Percentiles rank a stretch among this genome's conserved stretches.
These are phyloP conservation scores for Semicossyphus pulcher DNA, from an alignment of 2,113 vertebrate genomes.

Conservation along the genomic window DNA sequence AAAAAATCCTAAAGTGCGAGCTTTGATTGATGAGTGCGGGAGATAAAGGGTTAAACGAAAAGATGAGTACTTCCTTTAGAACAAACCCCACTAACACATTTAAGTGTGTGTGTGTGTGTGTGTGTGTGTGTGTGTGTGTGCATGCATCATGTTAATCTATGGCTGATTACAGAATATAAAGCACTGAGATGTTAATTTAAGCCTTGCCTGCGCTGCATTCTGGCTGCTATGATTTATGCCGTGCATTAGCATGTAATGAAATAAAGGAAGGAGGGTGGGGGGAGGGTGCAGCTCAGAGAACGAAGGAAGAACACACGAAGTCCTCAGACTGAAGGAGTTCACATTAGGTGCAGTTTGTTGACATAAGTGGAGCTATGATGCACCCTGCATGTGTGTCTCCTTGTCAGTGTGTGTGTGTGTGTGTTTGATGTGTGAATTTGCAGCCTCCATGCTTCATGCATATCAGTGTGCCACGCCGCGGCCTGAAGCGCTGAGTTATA, in stretches of 20 bases:
- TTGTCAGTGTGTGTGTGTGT: conserved; percentile 10
- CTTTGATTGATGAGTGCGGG: too few species aligned
- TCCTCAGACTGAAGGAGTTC: neutral
- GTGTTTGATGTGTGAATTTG: conserved; percentile 7
- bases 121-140: neutral
- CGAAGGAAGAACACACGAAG: neutral
- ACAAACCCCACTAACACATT: too few species aligned
- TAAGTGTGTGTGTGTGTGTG: too few species aligned
- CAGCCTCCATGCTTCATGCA: conserved; percentile 16
- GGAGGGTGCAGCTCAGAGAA: neutral
- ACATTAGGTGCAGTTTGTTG: neutral
- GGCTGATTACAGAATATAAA: neutral
- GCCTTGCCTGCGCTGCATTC: neutral
- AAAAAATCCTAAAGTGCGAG: too few species aligned
- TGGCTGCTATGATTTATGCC: conserved; percentile 19
- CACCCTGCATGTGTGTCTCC: neutral
- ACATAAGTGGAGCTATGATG: neutral
- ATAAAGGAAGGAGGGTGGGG: neutral
- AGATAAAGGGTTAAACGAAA: too few species aligned
- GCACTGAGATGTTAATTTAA: conserved; percentile 1
- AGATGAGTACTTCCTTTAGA: too few species aligned
- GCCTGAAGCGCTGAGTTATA: conserved; percentile 48
- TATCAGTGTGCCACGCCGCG: conserved; percentile 10
- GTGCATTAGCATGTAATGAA: neutral
- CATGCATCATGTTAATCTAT: neutral